These are phyloP conservation scores for Ommatoiulus sabulosus DNA, from an alignment of 2,888 invertebrate genomes.

Conservation along the genomic window DNA sequence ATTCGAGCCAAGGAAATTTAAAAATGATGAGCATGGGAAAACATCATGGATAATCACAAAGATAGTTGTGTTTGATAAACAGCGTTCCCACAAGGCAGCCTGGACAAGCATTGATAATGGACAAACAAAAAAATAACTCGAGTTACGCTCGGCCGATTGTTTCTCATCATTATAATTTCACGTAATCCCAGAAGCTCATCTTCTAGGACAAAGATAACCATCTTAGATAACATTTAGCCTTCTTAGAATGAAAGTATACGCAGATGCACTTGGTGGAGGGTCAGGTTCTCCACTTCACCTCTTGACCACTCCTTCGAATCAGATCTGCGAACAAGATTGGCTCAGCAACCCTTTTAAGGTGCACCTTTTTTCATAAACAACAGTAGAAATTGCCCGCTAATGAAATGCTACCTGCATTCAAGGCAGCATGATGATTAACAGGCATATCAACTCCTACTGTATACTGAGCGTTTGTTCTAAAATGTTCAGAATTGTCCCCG, in stretches of 20 bases:
- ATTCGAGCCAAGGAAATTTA: background rate
- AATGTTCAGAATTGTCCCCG: too few species aligned
- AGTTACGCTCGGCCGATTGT: background rate
- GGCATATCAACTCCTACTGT: too few species aligned
- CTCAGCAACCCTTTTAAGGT: constrained; percentile 26
- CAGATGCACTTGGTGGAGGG: background rate
- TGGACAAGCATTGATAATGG: background rate
- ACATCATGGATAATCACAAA: background rate
- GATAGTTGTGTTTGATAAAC: background rate
- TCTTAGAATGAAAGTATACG: background rate
- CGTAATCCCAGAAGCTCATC: background rate
- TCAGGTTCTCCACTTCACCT: background rate
- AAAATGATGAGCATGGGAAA: background rate
- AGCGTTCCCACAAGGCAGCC: background rate
- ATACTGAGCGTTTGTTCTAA: too few species aligned
- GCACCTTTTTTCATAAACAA: too few species aligned
- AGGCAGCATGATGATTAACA: too few species aligned
- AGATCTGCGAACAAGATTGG: background rate
- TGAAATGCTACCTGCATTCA: too few species aligned
- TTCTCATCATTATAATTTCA: background rate
- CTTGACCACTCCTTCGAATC: constrained; percentile 29
- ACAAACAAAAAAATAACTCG: background rate
- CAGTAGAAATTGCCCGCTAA: background rate
- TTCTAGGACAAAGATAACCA: background rate
- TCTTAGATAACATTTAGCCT: background rate